These are phyloP conservation scores for Enteromius fasciolatus DNA, from an alignment of 2,797 vertebrate genomes.

Conservation along the genomic window DNA sequence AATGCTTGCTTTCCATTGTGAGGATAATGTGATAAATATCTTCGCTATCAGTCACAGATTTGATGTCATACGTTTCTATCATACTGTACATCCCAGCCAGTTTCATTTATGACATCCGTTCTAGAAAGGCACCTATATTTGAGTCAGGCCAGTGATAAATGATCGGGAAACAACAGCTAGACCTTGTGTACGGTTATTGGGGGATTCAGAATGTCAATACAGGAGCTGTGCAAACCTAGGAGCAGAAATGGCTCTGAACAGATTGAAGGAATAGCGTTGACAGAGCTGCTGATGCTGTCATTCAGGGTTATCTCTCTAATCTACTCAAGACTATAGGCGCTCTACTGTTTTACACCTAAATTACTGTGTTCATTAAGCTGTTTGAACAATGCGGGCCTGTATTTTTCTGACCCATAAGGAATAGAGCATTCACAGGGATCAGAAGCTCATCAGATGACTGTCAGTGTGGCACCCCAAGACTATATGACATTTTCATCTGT, in stretches of 20 bases:
- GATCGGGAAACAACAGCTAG: not conserved
- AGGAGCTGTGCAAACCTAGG: not conserved
- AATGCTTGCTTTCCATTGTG: not conserved
- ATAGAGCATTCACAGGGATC: not conserved
- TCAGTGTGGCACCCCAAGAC: not conserved
- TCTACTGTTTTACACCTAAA: not conserved
- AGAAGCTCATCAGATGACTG: not conserved
- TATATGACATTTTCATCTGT: conserved; percentile 35
- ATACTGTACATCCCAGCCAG: not conserved
- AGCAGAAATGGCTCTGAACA: not conserved
- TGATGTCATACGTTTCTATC: not conserved
- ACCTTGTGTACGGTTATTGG: not conserved
- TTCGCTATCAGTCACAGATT: not conserved
- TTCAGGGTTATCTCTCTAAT: not conserved
- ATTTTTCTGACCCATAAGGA: not conserved
- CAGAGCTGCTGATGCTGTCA: not conserved
- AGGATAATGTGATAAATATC: not conserved
- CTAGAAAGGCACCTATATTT: not conserved
- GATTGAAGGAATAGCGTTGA: conserved; percentile 8
- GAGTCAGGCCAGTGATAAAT: not conserved
- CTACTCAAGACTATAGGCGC: not conserved
- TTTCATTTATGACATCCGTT: not conserved
- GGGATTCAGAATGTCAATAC: not conserved
- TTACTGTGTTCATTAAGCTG: not conserved
- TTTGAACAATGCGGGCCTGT: not conserved